A percentile compares a stretch with the other conserved stretches of the same genome.
These are phyloP conservation scores for Phenganax marumi DNA, from an alignment of 92 coral and sea anemone genomes.

Conservation along the genomic window DNA sequence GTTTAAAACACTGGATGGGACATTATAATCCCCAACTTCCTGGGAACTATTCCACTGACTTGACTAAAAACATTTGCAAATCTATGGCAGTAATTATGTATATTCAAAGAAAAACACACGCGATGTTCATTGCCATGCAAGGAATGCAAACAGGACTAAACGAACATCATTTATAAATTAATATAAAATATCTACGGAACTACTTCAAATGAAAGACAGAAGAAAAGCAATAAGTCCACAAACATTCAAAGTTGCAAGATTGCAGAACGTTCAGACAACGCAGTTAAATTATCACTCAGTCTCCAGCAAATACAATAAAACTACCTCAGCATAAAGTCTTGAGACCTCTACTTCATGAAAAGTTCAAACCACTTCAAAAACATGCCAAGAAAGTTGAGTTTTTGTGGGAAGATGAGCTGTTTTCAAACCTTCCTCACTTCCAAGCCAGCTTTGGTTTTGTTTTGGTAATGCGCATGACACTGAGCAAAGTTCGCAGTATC, in stretches of 20 bases:
- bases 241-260: neutral
- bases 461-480: conserved; percentile 35
- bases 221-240: neutral
- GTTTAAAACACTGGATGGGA: neutral
- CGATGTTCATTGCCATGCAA: neutral
- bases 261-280: conserved; percentile 11
- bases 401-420: neutral
- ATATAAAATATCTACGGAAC: neutral
- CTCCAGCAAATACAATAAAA: neutral
- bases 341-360: conserved; percentile 16
- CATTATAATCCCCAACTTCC: neutral
- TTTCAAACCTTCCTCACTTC: neutral
- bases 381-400: conserved; percentile 12
- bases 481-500: neutral
- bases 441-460: conserved; percentile 32
- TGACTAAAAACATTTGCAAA: neutral
- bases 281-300: neutral
- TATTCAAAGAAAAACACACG: neutral
- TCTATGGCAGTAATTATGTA: neutral
- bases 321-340: conserved; percentile 33
- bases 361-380: neutral
- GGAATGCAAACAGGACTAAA: neutral
- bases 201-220: neutral
- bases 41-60: neutral
- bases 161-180: neutral